A percentile compares a stretch with the other conserved stretches of the same genome.
Conservation (phyloP, 2,113 vertebrate species). For the Campylomormyrus numenius region DNA sequence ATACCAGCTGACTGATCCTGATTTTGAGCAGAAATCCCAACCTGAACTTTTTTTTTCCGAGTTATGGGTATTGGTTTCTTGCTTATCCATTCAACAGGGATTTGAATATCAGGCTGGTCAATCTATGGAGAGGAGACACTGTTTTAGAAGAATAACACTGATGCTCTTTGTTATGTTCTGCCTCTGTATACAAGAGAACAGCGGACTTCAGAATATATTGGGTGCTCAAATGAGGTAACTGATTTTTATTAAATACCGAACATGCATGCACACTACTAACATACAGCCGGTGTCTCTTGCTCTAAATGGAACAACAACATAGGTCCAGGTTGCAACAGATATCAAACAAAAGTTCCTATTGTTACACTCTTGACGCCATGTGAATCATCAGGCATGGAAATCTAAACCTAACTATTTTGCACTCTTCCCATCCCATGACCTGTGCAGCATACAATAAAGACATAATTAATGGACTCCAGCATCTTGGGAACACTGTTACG, state of each 20-base stretch:
- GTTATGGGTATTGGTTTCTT: slow-evolving; percentile 43
- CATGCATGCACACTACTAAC: not conserved
- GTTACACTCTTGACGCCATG: not conserved
- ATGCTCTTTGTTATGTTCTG: no score
- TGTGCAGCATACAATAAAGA: not conserved
- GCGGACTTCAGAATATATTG: no score
- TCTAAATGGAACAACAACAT: no score
- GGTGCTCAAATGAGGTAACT: not conserved
- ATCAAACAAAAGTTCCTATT: no score
- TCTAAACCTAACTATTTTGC: not conserved
- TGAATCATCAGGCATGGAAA: not conserved
- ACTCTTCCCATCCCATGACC: not conserved
- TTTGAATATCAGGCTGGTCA: slow-evolving; percentile 79
- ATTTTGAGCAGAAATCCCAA: slow-evolving; percentile 31
- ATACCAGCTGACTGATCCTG: not conserved
- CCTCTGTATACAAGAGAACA: no score
- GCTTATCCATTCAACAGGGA: slow-evolving; percentile 68
- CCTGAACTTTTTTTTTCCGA: slow-evolving; percentile 53
- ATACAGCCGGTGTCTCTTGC: no score
- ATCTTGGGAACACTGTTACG: not conserved
- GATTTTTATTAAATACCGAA: no score
- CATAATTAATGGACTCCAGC: not conserved
- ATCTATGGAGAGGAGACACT: slow-evolving; percentile 65
- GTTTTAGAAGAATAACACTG: slow-evolving; percentile 36
- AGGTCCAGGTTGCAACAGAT: no score